Conservation (phyloP, 2,113 vertebrate species). For the Oryzias melastigma region DNA sequence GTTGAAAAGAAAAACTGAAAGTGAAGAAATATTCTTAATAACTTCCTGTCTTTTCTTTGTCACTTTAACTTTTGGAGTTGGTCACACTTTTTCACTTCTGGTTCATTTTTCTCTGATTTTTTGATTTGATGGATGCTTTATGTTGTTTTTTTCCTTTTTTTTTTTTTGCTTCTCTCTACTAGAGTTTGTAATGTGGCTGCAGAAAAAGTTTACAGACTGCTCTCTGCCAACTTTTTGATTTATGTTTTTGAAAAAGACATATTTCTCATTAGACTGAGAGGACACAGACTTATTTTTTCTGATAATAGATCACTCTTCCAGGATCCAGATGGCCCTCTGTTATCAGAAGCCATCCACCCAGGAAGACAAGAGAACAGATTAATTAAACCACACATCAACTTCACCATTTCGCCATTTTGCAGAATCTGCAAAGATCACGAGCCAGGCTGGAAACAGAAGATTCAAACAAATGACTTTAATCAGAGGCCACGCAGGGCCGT, state of each 20-base stretch:
- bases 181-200: no score
- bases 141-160: not conserved
- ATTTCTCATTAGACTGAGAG: not conserved
- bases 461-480: constrained; percentile 82
- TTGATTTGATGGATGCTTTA: not conserved
- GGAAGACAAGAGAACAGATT: constrained; percentile 5
- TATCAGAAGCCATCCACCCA: constrained; percentile 18
- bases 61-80: no score
- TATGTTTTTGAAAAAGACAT: not conserved
- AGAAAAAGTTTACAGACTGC: no score
- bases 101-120: not conserved
- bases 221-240: not conserved
- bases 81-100: no score
- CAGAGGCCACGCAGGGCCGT: constrained; percentile 64
- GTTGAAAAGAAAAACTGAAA: no score
- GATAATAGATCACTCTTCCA: constrained; percentile 6
- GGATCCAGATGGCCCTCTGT: constrained; percentile 16
- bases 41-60: no score
- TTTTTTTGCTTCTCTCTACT: not conserved
- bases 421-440: constrained; percentile 62
- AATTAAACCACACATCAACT: constrained; percentile 43
- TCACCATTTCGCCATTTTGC: constrained; percentile 53
- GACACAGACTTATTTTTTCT: not conserved
- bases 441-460: constrained; percentile 69
- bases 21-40: no score